phyloP scores from a whole-genome alignment of 2,113 vertebrate species.

The Brienomyrus longianalis region DNA sequence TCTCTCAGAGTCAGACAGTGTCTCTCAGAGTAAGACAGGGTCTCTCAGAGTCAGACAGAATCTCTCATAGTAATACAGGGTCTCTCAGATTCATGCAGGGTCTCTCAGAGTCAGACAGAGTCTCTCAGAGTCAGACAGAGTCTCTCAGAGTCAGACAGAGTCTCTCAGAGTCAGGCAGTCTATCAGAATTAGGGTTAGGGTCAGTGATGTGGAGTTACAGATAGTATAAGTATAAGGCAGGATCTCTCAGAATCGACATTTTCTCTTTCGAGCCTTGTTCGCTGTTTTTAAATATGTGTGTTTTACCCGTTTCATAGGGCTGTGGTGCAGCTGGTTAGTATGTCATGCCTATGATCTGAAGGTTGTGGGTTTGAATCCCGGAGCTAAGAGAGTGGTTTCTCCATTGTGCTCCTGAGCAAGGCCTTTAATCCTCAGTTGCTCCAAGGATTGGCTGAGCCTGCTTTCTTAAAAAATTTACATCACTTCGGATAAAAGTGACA shows the following conservation, averaged over 20 bases:
- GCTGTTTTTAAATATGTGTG: background rate
- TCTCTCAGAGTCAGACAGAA: too few species aligned
- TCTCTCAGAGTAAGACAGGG: too few species aligned
- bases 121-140: too few species aligned
- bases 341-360: background rate
- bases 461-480: background rate
- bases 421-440: background rate
- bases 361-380: background rate
- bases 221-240: too few species aligned
- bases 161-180: too few species aligned
- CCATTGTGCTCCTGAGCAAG: background rate
- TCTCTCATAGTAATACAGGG: too few species aligned
- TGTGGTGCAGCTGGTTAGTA: background rate
- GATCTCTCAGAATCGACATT: background rate
- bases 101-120: too few species aligned
- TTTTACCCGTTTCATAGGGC: background rate
- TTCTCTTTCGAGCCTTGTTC: background rate
- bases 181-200: too few species aligned
- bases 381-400: background rate
- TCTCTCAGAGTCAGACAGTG: too few species aligned
- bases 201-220: too few species aligned
- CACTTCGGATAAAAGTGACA: background rate
- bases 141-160: too few species aligned
- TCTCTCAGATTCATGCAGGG: too few species aligned
- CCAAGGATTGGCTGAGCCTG: background rate